These are phyloP conservation scores for Liparis tanakae DNA, from an alignment of 2,797 vertebrate species.

Conservation along the genomic window DNA sequence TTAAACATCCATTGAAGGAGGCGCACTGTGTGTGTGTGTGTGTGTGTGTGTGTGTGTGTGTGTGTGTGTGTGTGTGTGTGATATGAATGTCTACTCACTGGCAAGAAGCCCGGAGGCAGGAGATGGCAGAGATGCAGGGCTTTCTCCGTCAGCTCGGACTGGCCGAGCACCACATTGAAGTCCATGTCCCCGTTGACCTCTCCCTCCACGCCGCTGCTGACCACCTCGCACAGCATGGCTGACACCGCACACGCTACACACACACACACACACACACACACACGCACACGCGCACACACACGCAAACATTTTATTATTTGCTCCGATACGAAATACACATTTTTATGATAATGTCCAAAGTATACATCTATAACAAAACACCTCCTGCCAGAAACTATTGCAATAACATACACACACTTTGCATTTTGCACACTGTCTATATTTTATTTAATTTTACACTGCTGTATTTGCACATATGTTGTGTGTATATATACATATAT, in stretches of 20 bases:
- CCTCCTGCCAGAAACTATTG: too few relatives aligned
- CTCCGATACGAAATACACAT: background rate
- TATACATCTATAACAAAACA: too few relatives aligned
- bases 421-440: too few relatives aligned
- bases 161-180: constrained; percentile 82
- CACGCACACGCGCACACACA: constrained; percentile 21
- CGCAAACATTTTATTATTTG: background rate
- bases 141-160: constrained; percentile 84
- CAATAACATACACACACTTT: too few relatives aligned
- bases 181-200: constrained; percentile 72
- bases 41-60: constrained; percentile 34
- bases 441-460: too few relatives aligned
- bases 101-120: constrained; percentile 86
- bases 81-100: constrained; percentile 83
- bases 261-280: constrained; percentile 21
- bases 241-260: constrained; percentile 87
- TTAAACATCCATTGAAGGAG: constrained; percentile 75
- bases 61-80: constrained; percentile 38
- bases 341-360: too few relatives aligned
- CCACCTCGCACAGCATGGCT: constrained; percentile 85
- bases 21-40: constrained; percentile 31
- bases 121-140: constrained; percentile 87
- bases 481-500: too few relatives aligned
- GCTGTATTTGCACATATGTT: too few relatives aligned
- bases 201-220: constrained; percentile 51